These are phyloP conservation scores for Enteromius trimaculatus DNA, from an alignment of 2,797 vertebrate genomes.

Conservation along the genomic window DNA sequence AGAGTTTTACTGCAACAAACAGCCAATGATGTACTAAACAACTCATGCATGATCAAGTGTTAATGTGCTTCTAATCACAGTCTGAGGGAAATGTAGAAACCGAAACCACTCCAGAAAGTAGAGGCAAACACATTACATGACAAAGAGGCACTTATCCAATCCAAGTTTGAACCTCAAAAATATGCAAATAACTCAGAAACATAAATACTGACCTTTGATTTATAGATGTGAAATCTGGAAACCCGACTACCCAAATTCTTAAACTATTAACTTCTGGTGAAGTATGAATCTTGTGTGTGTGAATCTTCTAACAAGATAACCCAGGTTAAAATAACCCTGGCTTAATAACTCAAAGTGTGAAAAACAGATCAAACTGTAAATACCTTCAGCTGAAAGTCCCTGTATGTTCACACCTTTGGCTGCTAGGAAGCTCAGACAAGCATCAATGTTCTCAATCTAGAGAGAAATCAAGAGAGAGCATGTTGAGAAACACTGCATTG, in stretches of 20 bases:
- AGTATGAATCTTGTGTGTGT: not conserved
- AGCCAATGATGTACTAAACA: not conserved
- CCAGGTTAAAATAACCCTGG: not conserved
- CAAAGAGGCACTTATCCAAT: not conserved
- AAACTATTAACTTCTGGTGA: not conserved
- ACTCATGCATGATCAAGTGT: not conserved
- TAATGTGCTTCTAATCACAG: not conserved
- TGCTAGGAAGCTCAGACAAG: conserved; percentile 96
- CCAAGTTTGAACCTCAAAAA: not conserved
- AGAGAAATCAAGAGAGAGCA: not conserved
- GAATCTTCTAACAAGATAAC: not conserved
- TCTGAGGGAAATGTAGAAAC: not conserved
- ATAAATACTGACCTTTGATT: not conserved
- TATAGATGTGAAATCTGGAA: not conserved
- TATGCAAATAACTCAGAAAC: not conserved
- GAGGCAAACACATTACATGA: not conserved
- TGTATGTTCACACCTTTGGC: conserved; percentile 98
- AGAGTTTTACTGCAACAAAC: not conserved
- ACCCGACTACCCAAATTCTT: not conserved
- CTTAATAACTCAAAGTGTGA: not conserved
- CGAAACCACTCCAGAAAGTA: not conserved
- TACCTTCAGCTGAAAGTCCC: conserved; percentile 96
- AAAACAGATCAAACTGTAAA: not conserved
- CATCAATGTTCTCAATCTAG: conserved; percentile 98
- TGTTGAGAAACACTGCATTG: not conserved